Conservation (phyloP, 2,888 invertebrate species). For the Athalia rosae region DNA sequence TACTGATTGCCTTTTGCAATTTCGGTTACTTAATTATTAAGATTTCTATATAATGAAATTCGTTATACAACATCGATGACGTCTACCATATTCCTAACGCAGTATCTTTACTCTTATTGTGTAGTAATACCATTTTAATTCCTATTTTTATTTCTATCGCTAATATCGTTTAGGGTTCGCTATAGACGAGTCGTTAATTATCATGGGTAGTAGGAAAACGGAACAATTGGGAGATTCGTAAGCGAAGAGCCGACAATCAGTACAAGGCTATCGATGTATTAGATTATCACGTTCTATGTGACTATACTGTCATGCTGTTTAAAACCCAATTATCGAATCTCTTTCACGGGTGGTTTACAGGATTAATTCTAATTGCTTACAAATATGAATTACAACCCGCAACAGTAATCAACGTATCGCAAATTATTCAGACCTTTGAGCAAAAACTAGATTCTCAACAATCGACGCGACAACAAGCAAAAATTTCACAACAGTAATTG, state of each 20-base stretch:
- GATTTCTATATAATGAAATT: not conserved
- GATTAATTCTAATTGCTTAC: constrained; percentile 25
- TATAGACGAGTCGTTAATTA: not conserved
- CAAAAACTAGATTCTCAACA: constrained; percentile 8
- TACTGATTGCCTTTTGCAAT: constrained; percentile 41
- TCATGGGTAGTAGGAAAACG: not conserved
- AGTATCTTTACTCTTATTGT: constrained; percentile 16
- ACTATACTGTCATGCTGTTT: not conserved
- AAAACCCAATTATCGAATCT: not conserved
- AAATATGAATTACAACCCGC: not conserved
- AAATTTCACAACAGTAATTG: not conserved
- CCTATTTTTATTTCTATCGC: not conserved
- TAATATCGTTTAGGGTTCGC: not conserved
- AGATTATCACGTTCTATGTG: not conserved
- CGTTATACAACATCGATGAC: constrained; percentile 11
- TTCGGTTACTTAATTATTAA: not conserved
- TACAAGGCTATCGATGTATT: no score
- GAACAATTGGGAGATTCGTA: not conserved
- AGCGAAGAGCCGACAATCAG: not conserved
- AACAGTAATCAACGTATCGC: not conserved
- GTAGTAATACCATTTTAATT: constrained; percentile 26
- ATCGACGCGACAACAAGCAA: not conserved
- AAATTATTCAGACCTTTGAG: constrained; percentile 30
- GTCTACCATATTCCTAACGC: not conserved
- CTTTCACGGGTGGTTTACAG: constrained; percentile 28